Conservation (phyloP, 2,797 vertebrate species). For the Rhinoraja longicauda region DNA sequence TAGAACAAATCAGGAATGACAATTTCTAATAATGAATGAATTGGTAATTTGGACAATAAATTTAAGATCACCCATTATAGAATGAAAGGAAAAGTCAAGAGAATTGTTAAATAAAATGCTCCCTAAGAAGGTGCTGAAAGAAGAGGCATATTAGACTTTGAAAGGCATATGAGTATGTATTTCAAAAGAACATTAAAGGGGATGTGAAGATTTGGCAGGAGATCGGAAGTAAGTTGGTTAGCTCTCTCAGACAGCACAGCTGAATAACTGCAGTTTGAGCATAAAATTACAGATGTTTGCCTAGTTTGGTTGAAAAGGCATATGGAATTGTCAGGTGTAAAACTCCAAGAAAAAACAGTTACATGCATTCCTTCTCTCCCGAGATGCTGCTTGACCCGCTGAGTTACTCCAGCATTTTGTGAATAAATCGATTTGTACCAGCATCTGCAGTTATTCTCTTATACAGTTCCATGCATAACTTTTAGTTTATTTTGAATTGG, state of each 20-base stretch:
- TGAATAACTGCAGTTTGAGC: not conserved
- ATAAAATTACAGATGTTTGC: not conserved
- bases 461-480: not conserved
- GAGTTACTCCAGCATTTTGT: too few species aligned
- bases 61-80: not conserved
- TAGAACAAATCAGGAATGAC: not conserved
- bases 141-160: not conserved
- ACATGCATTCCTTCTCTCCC: too few species aligned
- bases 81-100: not conserved
- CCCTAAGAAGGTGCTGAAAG: not conserved
- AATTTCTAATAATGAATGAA: not conserved
- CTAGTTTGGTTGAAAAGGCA: not conserved
- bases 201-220: too few species aligned
- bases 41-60: not conserved
- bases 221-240: not conserved
- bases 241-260: not conserved
- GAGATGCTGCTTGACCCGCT: too few species aligned
- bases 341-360: too few species aligned
- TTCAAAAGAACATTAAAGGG: not conserved
- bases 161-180: not conserved
- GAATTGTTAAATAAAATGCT: not conserved
- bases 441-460: too few species aligned
- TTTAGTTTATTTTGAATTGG: not conserved
- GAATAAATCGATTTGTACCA: too few species aligned
- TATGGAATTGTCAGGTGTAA: not conserved